These are phyloP conservation scores for Meleagris gallopavo DNA, from an alignment of 2,113 vertebrate species.

Conservation along the genomic window DNA sequence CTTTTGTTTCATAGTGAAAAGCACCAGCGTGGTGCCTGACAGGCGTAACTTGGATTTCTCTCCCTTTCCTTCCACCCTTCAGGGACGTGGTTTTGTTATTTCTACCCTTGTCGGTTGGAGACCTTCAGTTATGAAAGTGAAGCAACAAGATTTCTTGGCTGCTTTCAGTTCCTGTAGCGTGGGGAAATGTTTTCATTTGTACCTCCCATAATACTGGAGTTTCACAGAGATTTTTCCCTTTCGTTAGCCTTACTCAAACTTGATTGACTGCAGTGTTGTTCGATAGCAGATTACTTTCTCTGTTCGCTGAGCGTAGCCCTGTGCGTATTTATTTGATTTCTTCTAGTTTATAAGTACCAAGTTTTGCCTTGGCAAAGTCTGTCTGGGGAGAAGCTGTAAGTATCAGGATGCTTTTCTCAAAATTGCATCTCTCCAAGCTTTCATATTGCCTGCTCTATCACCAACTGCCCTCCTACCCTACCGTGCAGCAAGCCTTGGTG, in stretches of 20 bases:
- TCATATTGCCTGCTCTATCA: neutral
- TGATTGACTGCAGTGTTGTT: neutral
- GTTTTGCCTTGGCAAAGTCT: neutral
- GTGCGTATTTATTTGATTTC: neutral
- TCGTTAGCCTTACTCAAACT: neutral
- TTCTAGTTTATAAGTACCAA: conserved; percentile 4
- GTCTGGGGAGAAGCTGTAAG: neutral
- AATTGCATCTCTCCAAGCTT: neutral
- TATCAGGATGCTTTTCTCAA: neutral
- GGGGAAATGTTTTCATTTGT: neutral
- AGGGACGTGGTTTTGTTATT: neutral
- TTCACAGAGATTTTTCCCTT: neutral
- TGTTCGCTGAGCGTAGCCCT: neutral
- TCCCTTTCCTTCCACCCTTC: neutral
- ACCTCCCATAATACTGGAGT: neutral
- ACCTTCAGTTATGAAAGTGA: neutral
- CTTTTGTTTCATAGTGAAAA: neutral
- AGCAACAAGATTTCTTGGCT: neutral
- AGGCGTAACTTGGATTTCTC: neutral
- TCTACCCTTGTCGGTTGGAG: neutral
- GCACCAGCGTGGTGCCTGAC: accelerated
- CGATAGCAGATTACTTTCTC: neutral
- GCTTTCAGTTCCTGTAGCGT: neutral
- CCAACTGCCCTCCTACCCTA: neutral
- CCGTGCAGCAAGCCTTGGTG: too few species aligned